A percentile compares a stretch with the other conserved stretches of the same genome.
phyloP scores from a whole-genome alignment of 1,140 invertebrate genomes.

The Atta texana region DNA sequence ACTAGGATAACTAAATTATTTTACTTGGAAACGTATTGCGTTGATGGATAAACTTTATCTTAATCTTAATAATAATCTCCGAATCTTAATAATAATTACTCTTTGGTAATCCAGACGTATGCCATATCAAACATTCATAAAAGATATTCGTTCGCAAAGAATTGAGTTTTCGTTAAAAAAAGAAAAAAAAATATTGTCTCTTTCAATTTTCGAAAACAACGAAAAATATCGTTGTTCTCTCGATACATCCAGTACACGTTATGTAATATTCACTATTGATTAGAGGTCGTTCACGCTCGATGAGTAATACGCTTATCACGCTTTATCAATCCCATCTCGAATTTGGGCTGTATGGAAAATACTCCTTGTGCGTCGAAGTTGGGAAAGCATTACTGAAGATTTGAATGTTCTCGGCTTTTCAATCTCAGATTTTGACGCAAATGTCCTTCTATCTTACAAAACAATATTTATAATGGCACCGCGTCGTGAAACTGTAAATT shows the following conservation, averaged over 20 bases:
- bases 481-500: background rate
- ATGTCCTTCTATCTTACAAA: background rate
- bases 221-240: background rate
- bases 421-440: conserved; percentile 55
- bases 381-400: conserved; percentile 66
- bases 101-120: background rate
- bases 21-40: background rate
- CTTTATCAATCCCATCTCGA: conserved; percentile 13
- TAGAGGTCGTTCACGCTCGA: conserved; percentile 51
- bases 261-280: conserved; percentile 56
- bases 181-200: background rate
- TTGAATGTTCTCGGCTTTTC: conserved; percentile 62
- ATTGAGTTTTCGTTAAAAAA: background rate
- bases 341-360: background rate
- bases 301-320: conserved; percentile 27
- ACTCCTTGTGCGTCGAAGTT: conserved; percentile 42
- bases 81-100: background rate
- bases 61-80: conserved; percentile 1
- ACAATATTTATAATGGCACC: background rate
- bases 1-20: background rate
- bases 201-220: background rate
- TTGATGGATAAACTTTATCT: background rate
- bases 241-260: conserved; percentile 2
- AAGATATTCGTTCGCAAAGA: background rate
- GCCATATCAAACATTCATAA: background rate